Percentiles rank a stretch among this genome's conserved stretches.
These are phyloP conservation scores for Villa cingulata DNA, from an alignment of 2,888 invertebrate genomes.

Conservation along the genomic window DNA sequence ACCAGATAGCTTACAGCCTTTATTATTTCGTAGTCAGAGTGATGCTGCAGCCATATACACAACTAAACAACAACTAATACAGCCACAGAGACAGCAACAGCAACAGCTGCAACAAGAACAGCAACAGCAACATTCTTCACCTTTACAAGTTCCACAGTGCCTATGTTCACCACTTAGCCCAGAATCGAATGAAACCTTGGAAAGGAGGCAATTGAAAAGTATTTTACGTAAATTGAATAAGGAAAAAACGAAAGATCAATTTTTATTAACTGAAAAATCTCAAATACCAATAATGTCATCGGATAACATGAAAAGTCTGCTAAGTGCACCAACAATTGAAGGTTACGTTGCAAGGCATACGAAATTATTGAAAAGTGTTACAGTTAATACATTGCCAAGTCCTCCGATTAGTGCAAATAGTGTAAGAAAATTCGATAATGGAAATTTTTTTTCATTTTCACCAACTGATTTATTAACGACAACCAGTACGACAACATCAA, in stretches of 20 bases:
- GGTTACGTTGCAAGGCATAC: slow-evolving; percentile 80
- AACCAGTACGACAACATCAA: too few relatives aligned
- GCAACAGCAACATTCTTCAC: slow-evolving; percentile 16
- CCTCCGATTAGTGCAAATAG: slow-evolving; percentile 47
- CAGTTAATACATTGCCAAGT: slow-evolving; percentile 73
- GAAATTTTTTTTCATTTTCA: slow-evolving; percentile 12
- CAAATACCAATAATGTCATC: slow-evolving; percentile 19
- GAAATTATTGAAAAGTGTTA: slow-evolving; percentile 78
- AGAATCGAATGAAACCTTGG: slow-evolving; percentile 69
- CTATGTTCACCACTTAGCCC: slow-evolving; percentile 40
- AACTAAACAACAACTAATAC: slow-evolving; percentile 23
- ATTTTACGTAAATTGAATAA: slow-evolving; percentile 73
- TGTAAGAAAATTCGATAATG: slow-evolving; percentile 7
- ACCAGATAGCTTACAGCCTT: slow-evolving; percentile 13
- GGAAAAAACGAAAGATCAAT: slow-evolving; percentile 28
- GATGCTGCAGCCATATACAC: slow-evolving; percentile 58
- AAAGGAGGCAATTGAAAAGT: slow-evolving; percentile 68
- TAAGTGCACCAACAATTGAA: slow-evolving; percentile 72
- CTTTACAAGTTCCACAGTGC: slow-evolving; percentile 16
- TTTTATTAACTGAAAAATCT: background rate
- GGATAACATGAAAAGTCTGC: slow-evolving; percentile 49
- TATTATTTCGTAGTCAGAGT: slow-evolving; percentile 62
- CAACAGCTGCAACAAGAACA: slow-evolving; percentile 23
- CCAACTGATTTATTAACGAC: background rate
- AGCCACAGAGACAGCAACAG: too few relatives aligned